Conservation (phyloP, 2,113 vertebrate species). For the Columbina picui region DNA sequence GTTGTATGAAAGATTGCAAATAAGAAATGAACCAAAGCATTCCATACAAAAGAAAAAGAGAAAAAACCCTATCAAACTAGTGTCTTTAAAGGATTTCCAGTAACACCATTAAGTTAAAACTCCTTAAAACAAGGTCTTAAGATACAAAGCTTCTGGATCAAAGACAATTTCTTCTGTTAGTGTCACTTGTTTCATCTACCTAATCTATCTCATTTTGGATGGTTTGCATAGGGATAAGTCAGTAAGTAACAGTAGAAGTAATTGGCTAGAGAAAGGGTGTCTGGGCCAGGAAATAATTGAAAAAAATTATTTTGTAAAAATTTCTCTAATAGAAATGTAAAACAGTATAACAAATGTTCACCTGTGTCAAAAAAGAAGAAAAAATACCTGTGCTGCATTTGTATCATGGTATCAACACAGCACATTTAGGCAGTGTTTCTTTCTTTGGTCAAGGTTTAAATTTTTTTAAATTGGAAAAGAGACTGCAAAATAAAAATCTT, state of each 20-base stretch:
- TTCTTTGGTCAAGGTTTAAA: neutral
- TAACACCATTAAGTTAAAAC: neutral
- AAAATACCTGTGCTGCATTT: neutral
- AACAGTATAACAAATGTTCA: neutral
- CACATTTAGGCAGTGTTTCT: neutral
- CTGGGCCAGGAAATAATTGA: neutral
- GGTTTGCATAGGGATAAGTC: neutral
- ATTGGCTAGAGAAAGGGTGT: neutral
- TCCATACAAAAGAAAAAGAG: neutral
- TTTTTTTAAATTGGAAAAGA: neutral
- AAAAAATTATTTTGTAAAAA: neutral
- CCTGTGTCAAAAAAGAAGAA: neutral
- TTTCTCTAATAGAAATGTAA: neutral
- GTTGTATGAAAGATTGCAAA: neutral
- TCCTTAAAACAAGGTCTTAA: neutral
- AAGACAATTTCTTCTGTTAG: neutral
- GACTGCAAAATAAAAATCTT: neutral
- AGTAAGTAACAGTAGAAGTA: neutral
- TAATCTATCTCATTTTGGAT: neutral
- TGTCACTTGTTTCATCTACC: neutral
- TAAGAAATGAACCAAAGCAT: neutral
- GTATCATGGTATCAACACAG: neutral
- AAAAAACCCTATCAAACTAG: neutral
- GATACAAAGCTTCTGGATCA: neutral
- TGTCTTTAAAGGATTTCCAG: neutral